Evolutionary conservation across 2,888 invertebrate genomes (phyloP).

Genomic region (Lacanobia wlatinum): DNA sequence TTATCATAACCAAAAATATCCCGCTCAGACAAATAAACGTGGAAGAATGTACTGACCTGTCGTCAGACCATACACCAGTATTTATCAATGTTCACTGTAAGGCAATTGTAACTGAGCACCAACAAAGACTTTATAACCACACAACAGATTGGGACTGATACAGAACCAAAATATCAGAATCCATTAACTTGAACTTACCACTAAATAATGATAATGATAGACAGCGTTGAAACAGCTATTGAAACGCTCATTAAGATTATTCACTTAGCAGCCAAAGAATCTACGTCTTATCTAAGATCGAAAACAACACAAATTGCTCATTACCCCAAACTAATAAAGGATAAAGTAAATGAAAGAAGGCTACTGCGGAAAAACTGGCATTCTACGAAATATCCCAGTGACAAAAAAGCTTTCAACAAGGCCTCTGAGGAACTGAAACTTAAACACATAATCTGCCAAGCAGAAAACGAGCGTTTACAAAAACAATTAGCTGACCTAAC

Average conservation of each 20-base stretch:
- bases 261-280: background rate
- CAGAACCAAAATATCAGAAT: conserved; percentile 7
- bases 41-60: conserved; percentile 3
- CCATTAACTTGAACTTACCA: background rate
- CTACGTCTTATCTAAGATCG: too few species aligned
- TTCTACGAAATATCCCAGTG: too few species aligned
- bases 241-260: background rate
- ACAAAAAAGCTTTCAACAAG: too few species aligned
- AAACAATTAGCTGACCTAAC: too few species aligned
- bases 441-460: too few species aligned
- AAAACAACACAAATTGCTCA: too few species aligned
- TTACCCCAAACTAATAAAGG: too few species aligned
- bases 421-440: too few species aligned
- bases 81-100: background rate
- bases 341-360: too few species aligned
- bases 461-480: too few species aligned
- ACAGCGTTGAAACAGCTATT: background rate
- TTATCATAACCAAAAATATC: too few species aligned
- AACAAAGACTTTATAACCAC: background rate
- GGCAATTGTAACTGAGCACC: background rate
- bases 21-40: background rate
- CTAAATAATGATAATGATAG: background rate
- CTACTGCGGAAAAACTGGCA: too few species aligned
- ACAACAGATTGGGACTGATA: background rate
- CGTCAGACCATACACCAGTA: background rate